phyloP scores from a whole-genome alignment of 1,140 invertebrate genomes.

The Marisa cornuarietis region DNA sequence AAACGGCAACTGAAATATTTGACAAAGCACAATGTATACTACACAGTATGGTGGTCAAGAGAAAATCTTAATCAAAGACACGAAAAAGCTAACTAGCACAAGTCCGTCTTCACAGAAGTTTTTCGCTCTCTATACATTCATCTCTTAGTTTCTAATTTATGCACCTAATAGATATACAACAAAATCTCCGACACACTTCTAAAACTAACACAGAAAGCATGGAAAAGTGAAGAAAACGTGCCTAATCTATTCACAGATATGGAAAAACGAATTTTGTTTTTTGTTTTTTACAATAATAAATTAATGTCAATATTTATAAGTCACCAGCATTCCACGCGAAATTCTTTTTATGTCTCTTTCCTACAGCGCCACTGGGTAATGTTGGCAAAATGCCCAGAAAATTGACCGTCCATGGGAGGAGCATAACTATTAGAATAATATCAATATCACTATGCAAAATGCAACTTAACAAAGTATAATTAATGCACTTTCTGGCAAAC shows the following conservation, averaged over 20 bases:
- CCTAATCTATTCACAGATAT: not conserved
- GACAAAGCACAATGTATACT: too few species aligned
- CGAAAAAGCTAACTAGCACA: not conserved
- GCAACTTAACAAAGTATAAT: slow-evolving; percentile 11
- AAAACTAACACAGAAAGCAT: not conserved
- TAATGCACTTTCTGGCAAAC: slow-evolving; percentile 22
- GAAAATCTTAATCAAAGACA: not conserved
- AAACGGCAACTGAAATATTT: too few species aligned
- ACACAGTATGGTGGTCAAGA: not conserved
- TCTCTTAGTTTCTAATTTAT: not conserved
- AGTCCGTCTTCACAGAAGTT: not conserved
- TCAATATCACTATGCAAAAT: not conserved
- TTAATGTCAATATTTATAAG: not conserved
- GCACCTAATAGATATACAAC: not conserved
- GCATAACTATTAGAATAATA: slow-evolving; percentile 1
- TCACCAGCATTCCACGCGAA: slow-evolving; percentile 7
- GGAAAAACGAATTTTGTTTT: not conserved
- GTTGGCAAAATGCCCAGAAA: slow-evolving; percentile 18
- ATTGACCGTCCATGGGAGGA: not conserved
- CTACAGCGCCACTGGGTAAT: not conserved
- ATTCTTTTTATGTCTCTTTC: not conserved
- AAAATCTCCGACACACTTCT: too few species aligned
- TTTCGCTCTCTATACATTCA: not conserved
- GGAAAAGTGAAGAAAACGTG: not conserved
- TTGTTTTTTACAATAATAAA: not conserved